These are phyloP conservation scores for Camelus bactrianus DNA, from an alignment of 2,113 vertebrate genomes.

Conservation along the genomic window DNA sequence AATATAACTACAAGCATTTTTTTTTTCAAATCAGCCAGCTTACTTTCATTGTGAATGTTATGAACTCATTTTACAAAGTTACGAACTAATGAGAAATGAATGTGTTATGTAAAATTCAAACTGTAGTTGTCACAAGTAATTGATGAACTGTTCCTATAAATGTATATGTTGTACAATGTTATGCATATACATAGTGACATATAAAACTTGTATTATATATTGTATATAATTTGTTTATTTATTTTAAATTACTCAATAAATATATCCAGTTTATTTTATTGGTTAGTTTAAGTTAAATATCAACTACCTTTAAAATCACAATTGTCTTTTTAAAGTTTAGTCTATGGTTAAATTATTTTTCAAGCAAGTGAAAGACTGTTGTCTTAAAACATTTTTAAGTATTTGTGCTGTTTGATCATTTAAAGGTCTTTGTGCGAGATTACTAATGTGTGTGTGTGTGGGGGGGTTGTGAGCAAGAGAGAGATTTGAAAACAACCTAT, in stretches of 20 bases:
- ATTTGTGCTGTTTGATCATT: slow-evolving; percentile 77
- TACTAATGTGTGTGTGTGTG: slow-evolving; percentile 13
- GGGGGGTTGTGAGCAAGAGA: no score
- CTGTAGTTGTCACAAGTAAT: neutral
- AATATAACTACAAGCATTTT: neutral
- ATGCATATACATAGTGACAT: neutral
- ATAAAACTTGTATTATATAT: neutral
- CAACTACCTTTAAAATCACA: slow-evolving; percentile 53
- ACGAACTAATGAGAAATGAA: slow-evolving; percentile 23
- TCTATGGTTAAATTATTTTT: slow-evolving; percentile 54
- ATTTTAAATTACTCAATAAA: slow-evolving; percentile 17
- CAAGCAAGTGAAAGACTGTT: slow-evolving; percentile 9
- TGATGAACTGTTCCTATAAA: slow-evolving; percentile 12
- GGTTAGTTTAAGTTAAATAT: slow-evolving; percentile 1
- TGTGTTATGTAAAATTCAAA: slow-evolving; percentile 50
- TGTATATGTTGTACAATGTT: neutral
- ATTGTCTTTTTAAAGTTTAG: slow-evolving; percentile 30
- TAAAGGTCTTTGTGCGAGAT: slow-evolving; percentile 79
- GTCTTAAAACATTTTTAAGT: slow-evolving; percentile 47
- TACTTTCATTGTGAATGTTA: slow-evolving; percentile 52
- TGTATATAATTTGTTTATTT: neutral
- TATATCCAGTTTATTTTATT: slow-evolving; percentile 8
- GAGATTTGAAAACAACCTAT: neutral
- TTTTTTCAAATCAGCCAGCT: neutral
- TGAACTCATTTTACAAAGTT: slow-evolving; percentile 26